Base-by-base conservation (phyloP, 2,797 vertebrate species). In the Pangasius larnaudii region DNA sequence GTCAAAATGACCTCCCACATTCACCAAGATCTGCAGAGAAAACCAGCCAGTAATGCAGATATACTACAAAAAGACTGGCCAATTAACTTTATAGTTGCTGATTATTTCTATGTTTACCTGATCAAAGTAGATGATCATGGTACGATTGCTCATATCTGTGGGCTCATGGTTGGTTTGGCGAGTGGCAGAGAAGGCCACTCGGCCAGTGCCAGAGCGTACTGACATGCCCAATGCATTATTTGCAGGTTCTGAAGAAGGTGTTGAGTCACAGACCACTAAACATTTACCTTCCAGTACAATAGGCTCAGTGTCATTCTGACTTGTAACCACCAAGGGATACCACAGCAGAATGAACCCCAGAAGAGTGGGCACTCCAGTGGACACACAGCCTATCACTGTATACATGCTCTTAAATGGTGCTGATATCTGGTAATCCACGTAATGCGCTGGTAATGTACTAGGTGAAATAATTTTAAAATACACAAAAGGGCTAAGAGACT, bases 111-210 rank as follows among this genome's bases (percentile, higher is more conserved):
- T 39, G 93, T 93, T 94, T 90, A 97, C 96, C 89, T 96, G 95
- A 88, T 97, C 96, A 83, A 97, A 97, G 93, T 97, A 96, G 95
- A 97, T 96, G 91, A 96, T 96, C 96, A 96, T 96, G 87, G 95
- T 96, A 90, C 95, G 95, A 87, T 97, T 97, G 94, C 96, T 96
- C 96, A 96, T 96, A 91, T 96, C 96, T 0, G 96, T 96, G 79
- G 96, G 96, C 90, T 97, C 96, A 9, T 97, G 96, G 93, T 97
- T 96, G 71, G 96, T 97, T 92, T 96, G 95, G 58, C 96, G 94
- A 84, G 95, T 96, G 92, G 95, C 96, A 0, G 96, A 96, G 90
- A 97, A 97, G 86, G 96, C 96, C 86, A 96, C 96, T 1, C 95
- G 93, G 0, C 96, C 95, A 0, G 95, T 95, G 84, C 96, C 95